Evolutionary conservation across 2,113 vertebrate species (phyloP), one percentile per base, ranked within the genome.

Genomic region (Mesocricetus auratus): DNA sequence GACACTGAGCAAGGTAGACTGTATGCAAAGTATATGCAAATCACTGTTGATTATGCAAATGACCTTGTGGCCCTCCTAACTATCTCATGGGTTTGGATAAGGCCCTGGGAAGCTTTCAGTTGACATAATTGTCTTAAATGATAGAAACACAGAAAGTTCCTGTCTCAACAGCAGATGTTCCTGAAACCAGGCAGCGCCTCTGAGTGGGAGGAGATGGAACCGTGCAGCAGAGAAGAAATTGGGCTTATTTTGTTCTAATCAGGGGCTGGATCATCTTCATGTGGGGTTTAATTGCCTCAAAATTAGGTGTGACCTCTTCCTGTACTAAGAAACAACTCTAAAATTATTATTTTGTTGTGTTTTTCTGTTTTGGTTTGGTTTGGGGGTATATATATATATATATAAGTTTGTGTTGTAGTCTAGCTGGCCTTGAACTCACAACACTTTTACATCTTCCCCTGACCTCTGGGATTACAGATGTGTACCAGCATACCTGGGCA

Each of bases 261-360:
- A 69, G 78, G 11, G 81, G 68, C 60, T 1, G 68, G 79, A 78
- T 58, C 4, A 94, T 96, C 79, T 87, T 97, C 85, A 93, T 0
- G 39, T 42, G 60, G 39, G 47, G 33, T 33, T 87, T 97, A 94
- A 95, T 97, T 58, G 94, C 56, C 69, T 94, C 91, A 73, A 86
- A 92, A 86, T 81, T 74, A 92, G 36, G 29, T 22, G 42, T 89
- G 91, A 45, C 83, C 73, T 89, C 78, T 87, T 94, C 73, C 73
- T 86, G 39, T 96, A 85, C 95, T 47, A 95, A 86, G 68, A 93
- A 97, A 95, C 31, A 56, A 26, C 87, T 78, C 62, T 94, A 36
- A 96, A 93, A 94, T 42, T 74, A 42, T 42, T 36, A 6, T 56
- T 58, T 53, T 87, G 64, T 5, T 56, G 39, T 71, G 22, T 73